phyloP scores from a whole-genome alignment of 1,140 invertebrate genomes.

The Phenacoccus solenopsis region DNA sequence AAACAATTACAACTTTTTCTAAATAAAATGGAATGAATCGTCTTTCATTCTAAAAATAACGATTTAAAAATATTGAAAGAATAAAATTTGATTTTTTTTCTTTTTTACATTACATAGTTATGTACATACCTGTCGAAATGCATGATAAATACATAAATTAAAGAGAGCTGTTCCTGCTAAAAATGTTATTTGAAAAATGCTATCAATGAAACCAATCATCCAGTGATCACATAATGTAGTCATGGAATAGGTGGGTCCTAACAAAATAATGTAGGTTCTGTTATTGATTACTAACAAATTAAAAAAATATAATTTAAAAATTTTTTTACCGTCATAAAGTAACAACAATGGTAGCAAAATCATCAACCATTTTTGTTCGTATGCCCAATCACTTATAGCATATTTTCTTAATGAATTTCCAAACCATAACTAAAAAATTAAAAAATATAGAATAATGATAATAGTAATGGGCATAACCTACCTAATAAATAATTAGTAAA shows the following conservation, averaged over 20 bases:
- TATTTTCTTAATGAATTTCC: conserved; percentile 77
- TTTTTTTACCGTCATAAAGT: conserved; percentile 72
- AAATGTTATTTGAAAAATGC: conserved; percentile 80
- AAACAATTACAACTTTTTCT: conserved; percentile 78
- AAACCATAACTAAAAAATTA: conserved; percentile 67
- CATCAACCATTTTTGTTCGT: conserved; percentile 94
- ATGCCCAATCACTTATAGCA: conserved; percentile 84
- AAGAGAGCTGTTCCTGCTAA: conserved; percentile 76
- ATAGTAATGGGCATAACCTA: background rate
- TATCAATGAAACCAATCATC: conserved; percentile 80
- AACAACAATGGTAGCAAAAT: conserved; percentile 76
- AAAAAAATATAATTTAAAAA: background rate
- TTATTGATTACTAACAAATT: background rate
- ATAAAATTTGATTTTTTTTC: background rate
- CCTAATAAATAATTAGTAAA: background rate
- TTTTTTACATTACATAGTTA: too few relatives aligned
- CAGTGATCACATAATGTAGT: conserved; percentile 80
- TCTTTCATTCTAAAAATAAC: conserved; percentile 68
- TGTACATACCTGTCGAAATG: conserved; percentile 66
- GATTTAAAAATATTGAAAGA: background rate
- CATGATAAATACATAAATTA: conserved; percentile 91
- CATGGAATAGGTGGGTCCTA: conserved; percentile 88
- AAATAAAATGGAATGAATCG: conserved; percentile 75
- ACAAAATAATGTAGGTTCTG: conserved; percentile 20
- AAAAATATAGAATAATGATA: conserved; percentile 6